A percentile compares a stretch with the other conserved stretches of the same genome.
These are phyloP conservation scores for Pseudorasbora parva DNA, from an alignment of 2,113 vertebrate genomes.

Conservation along the genomic window DNA sequence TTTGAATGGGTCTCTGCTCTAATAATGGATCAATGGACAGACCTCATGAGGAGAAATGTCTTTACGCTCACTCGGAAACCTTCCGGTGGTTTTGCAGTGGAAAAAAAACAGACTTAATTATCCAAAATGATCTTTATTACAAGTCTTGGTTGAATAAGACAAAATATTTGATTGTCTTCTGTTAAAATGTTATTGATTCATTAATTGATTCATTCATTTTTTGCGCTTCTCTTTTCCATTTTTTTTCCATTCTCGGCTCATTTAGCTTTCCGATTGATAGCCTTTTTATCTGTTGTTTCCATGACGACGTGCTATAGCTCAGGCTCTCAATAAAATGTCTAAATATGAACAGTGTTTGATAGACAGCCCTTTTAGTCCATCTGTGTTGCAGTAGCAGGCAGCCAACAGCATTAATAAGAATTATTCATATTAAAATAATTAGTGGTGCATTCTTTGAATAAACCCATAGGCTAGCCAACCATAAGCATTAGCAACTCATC, in stretches of 20 bases:
- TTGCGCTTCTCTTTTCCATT: neutral
- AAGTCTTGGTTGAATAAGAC: neutral
- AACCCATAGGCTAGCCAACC: neutral
- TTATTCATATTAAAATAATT: neutral
- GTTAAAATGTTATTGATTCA: neutral
- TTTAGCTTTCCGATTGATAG: constrained; percentile 66
- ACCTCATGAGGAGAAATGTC: neutral
- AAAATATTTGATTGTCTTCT: neutral
- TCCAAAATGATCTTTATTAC: neutral
- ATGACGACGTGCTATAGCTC: constrained; percentile 70
- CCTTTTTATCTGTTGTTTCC: constrained; percentile 76
- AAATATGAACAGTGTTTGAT: constrained; percentile 68
- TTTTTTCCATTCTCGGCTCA: constrained; percentile 46
- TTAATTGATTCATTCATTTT: constrained; percentile 41
- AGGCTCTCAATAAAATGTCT: constrained; percentile 66
- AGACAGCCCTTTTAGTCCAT: constrained; percentile 15
- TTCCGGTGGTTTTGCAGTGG: neutral
- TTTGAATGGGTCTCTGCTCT: constrained; percentile 29
- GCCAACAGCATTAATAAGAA: neutral
- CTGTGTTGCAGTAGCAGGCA: neutral
- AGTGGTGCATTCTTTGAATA: neutral
- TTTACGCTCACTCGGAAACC: neutral
- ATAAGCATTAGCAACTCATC: neutral
- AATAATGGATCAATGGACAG: neutral
- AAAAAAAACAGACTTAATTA: neutral